phyloP scores from a whole-genome alignment of 2,797 vertebrate species.

The Anabas testudineus region DNA sequence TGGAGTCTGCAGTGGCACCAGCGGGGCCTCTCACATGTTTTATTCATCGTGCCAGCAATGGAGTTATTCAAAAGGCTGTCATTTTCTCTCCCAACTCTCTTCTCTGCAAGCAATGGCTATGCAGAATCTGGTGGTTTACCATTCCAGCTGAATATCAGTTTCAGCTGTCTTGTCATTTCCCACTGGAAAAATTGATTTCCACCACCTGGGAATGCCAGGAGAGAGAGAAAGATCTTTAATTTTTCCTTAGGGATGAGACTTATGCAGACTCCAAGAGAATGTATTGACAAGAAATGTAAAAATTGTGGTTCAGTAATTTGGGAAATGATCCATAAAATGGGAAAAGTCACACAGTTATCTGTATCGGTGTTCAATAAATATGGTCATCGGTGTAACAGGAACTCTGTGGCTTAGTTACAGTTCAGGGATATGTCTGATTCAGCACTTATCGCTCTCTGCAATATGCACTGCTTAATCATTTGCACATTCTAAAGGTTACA shows the following conservation, averaged over 20 bases:
- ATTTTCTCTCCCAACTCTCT: conserved; percentile 48
- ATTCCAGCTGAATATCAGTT: conserved; percentile 39
- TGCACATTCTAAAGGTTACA: neutral
- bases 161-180: conserved; percentile 29
- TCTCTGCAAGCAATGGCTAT: conserved; percentile 38
- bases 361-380: conserved; percentile 29
- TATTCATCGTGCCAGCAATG: conserved; percentile 67
- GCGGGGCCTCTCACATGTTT: conserved; percentile 67
- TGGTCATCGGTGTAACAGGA: conserved; percentile 9
- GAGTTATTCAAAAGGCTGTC: conserved; percentile 67
- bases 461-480: conserved; percentile 19
- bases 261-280: conserved; percentile 15
- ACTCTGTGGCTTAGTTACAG: conserved; percentile 11
- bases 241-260: conserved; percentile 11
- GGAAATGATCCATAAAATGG: conserved; percentile 26
- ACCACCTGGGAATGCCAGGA: conserved; percentile 41
- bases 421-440: conserved; percentile 21
- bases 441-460: conserved; percentile 30
- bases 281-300: conserved; percentile 26
- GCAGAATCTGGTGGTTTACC: conserved; percentile 49
- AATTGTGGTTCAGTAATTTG: conserved; percentile 10
- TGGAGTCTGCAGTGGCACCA: conserved; percentile 60
- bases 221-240: neutral
- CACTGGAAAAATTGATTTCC: conserved; percentile 15
- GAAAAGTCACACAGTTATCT: conserved; percentile 26